Percentiles rank a stretch among this genome's conserved stretches.
phyloP scores from a whole-genome alignment of 2,888 invertebrate species.

The Spodoptera littoralis region DNA sequence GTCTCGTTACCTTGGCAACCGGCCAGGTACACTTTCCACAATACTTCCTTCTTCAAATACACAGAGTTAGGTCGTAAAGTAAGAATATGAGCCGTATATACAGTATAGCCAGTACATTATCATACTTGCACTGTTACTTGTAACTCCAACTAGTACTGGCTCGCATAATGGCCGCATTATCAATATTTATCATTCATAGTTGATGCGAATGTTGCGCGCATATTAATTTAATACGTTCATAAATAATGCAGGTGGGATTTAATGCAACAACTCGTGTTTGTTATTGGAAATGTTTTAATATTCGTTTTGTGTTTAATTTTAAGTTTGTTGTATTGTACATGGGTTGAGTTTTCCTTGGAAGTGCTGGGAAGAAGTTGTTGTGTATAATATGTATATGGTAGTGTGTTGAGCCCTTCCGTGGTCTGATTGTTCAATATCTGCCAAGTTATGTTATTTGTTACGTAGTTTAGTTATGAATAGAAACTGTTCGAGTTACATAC shows the following conservation, averaged over 20 bases:
- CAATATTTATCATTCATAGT: conserved; percentile 55
- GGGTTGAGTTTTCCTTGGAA: too few relatives aligned
- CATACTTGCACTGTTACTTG: conserved; percentile 29
- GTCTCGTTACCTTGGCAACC: conserved; percentile 36
- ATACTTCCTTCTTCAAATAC: conserved; percentile 22
- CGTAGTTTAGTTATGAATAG: too few relatives aligned
- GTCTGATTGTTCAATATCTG: too few relatives aligned
- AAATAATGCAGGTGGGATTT: conserved; percentile 48
- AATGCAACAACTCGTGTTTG: conserved; percentile 29
- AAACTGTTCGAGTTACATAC: too few relatives aligned
- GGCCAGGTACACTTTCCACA: conserved; percentile 33
- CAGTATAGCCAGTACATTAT: conserved; percentile 28
- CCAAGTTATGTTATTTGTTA: too few relatives aligned
- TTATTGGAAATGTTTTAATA: conserved; percentile 27
- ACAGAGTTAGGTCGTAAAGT: conserved; percentile 1
- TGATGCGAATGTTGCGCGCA: conserved; percentile 49
- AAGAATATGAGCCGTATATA: neutral
- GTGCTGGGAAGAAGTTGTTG: too few relatives aligned
- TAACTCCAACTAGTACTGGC: conserved; percentile 2
- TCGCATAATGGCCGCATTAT: conserved; percentile 40
- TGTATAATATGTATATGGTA: too few relatives aligned
- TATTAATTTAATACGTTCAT: conserved; percentile 54
- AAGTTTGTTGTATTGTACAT: neutral
- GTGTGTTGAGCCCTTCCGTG: too few relatives aligned
- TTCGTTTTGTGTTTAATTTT: conserved; percentile 3